phyloP scores from a whole-genome alignment of 92 coral and sea anemone genomes.

The Chrysogorgia sp. region DNA sequence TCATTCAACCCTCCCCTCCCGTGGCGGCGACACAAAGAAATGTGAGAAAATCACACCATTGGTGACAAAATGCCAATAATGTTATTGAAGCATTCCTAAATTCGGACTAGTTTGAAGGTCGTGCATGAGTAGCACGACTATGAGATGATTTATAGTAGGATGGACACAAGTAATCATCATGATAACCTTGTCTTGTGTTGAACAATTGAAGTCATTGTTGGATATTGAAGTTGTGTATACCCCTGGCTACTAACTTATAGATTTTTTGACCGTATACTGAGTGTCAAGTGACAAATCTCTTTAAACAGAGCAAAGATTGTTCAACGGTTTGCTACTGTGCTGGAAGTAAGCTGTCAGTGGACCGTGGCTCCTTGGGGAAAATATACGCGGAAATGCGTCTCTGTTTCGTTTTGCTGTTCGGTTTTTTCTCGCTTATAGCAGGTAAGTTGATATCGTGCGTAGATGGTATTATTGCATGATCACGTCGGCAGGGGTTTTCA shows the following conservation, averaged over 20 bases:
- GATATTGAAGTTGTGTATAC: too few species aligned
- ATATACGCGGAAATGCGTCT: constrained; percentile 10
- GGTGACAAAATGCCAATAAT: constrained; percentile 25
- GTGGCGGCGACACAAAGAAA: constrained; percentile 12
- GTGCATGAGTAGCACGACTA: background rate
- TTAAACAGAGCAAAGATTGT: constrained; percentile 2
- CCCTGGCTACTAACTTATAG: background rate
- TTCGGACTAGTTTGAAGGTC: constrained; percentile 5
- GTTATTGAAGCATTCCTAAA: constrained; percentile 26
- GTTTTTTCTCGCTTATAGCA: constrained; percentile 8
- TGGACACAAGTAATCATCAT: background rate
- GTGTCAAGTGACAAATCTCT: constrained; percentile 45
- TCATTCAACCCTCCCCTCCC: constrained; percentile 34
- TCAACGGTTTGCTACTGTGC: constrained; percentile 2
- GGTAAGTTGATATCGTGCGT: constrained; percentile 10
- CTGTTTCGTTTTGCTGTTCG: constrained; percentile 9
- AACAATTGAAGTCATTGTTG: too few species aligned
- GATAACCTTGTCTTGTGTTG: background rate
- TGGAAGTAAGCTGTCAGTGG: background rate
- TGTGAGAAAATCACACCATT: constrained; percentile 3
- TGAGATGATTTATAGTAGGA: background rate
- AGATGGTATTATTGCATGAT: background rate
- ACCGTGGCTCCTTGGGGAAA: background rate
- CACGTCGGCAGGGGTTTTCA: constrained; percentile 1
- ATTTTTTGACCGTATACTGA: background rate